Evolutionary conservation across 35 echinoderm and acorn worm species (phyloP).

Genomic region (Heliocidaris erythrogramma): DNA sequence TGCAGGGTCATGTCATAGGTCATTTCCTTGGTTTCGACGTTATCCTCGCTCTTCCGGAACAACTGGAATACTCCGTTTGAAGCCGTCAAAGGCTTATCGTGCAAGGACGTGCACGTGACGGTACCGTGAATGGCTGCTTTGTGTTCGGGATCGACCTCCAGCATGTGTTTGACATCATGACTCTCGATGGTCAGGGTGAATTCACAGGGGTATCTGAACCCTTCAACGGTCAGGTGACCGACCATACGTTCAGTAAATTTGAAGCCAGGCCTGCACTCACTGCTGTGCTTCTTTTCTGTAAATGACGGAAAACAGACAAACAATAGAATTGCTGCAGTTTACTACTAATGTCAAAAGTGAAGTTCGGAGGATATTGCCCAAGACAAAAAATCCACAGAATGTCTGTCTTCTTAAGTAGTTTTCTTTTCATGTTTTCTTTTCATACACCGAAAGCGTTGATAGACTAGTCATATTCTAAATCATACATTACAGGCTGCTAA

Average conservation of each 20-base stretch:
- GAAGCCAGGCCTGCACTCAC: conserved; percentile 53
- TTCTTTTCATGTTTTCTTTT: no score
- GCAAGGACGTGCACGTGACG: conserved; percentile 49
- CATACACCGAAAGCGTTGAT: no score
- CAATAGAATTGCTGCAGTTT: neutral
- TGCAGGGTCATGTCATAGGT: conserved; percentile 63
- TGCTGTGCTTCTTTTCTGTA: conserved; percentile 21
- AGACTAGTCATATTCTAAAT: no score
- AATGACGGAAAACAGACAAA: neutral
- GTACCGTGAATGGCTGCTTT: conserved; percentile 64
- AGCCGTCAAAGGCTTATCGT: conserved; percentile 55
- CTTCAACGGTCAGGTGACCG: conserved; percentile 42
- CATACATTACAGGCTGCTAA: no score
- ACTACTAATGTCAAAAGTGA: no score
- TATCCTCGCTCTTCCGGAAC: conserved; percentile 59
- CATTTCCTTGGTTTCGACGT: conserved; percentile 73
- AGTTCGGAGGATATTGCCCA: no score
- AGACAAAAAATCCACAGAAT: no score
- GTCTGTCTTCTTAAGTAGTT: no score
- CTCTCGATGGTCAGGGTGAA: conserved; percentile 74
- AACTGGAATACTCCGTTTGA: conserved; percentile 62
- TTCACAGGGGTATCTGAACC: conserved; percentile 38
- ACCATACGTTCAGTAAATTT: conserved; percentile 76
- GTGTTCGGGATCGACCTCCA: conserved; percentile 58
- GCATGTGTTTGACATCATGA: conserved; percentile 59